Percentiles rank a stretch among this genome's conserved stretches.
These are phyloP conservation scores for Girardia tigrina DNA, from an alignment of 2,888 invertebrate genomes.

Conservation along the genomic window DNA sequence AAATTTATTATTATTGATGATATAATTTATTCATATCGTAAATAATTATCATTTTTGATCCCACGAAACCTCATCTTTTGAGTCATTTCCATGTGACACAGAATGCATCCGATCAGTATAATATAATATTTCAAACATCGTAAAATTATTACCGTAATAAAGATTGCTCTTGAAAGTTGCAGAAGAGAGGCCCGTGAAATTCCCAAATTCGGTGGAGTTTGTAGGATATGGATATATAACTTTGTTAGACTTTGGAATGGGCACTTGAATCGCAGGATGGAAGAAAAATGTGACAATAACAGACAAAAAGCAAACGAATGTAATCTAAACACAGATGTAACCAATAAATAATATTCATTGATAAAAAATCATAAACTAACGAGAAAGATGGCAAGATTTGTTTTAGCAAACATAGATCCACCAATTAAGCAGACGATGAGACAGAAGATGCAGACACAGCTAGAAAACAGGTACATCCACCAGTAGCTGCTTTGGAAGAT, in stretches of 20 bases:
- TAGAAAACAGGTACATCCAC: slow-evolving; percentile 77
- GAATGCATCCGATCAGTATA: too few relatives aligned
- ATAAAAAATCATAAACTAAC: neutral
- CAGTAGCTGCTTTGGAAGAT: slow-evolving; percentile 51
- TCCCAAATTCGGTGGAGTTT: slow-evolving; percentile 52
- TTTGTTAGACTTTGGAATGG: slow-evolving; percentile 41
- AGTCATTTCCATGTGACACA: too few relatives aligned
- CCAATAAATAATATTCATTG: neutral
- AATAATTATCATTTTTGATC: too few relatives aligned
- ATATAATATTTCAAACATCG: neutral
- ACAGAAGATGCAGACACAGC: slow-evolving; percentile 66
- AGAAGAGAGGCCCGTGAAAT: slow-evolving; percentile 65
- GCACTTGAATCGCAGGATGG: slow-evolving; percentile 41
- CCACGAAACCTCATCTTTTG: too few relatives aligned
- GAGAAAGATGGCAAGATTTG: slow-evolving; percentile 59
- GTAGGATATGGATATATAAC: slow-evolving; percentile 41
- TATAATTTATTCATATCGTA: too few relatives aligned
- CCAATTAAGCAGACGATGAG: slow-evolving; percentile 78
- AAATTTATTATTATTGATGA: too few relatives aligned
- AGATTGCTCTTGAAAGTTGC: neutral
- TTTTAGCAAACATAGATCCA: slow-evolving; percentile 76
- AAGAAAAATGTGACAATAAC: slow-evolving; percentile 69
- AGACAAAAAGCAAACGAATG: slow-evolving; percentile 65
- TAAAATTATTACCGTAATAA: neutral
- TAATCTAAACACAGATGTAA: slow-evolving; percentile 44